Base-by-base conservation (phyloP, 2,113 vertebrate species). In the Amazona vittata region DNA sequence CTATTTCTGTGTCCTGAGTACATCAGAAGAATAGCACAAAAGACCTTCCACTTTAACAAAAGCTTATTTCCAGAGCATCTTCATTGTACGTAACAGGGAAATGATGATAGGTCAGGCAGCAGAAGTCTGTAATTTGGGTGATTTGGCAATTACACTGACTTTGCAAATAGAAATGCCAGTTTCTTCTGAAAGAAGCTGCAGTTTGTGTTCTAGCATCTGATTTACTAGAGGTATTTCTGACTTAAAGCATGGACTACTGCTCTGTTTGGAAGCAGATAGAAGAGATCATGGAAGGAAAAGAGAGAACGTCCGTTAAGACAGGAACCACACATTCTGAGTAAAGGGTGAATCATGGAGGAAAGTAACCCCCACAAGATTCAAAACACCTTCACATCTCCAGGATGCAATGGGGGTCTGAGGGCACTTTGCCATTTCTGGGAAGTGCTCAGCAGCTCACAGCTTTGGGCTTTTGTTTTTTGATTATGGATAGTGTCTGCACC, bases 11-110 rank as follows among this genome's bases (percentile, higher is more conserved):
- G 78, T 75, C 73, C 87, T 67, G 73, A 57, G 64, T 63, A 29
- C 44, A 19, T 37, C 43, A 60, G 53, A 88, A 71, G 83, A 90
- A 16, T 49, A 67, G 68, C 55, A 28, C 37, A 22, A 64, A 44
- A 85, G 86, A 50, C 76, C 88, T 96, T 77, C 28, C 60, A 33
- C 80, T 83, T 60, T 93, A 87, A 82, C 73, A 88, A 50, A 95
- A 94, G 92, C 75, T 89, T 28, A 14, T 63, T 68, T 92, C 80
- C 6, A 37, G 83, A 93, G 70, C 35, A 37, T 87, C 85, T 64
- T 80, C 64, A 5, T 60, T 83, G 70, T 62, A 41, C 86, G 49
- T 63, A 89, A 90, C 31, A 92, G 95, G 94, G 76, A 89, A 86
- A 75, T 17, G 37, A 96, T 74, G 81, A 89, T 87, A 89, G 82